phyloP scores from a whole-genome alignment of 1,140 invertebrate species.

The Drosophila guanche region DNA sequence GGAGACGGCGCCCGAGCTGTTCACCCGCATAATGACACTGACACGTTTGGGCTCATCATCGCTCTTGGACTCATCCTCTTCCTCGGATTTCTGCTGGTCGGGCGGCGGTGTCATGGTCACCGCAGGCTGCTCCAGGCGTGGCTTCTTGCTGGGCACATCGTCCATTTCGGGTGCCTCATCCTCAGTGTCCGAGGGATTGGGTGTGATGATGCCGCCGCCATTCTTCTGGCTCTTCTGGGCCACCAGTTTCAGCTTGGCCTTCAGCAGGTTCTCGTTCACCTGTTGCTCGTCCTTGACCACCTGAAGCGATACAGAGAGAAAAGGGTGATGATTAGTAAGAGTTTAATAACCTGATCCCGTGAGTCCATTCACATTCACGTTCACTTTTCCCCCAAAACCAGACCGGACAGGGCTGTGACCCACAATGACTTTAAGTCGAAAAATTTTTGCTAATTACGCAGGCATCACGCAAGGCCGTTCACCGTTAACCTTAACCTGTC shows the following conservation, averaged over 20 bases:
- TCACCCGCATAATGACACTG: conserved; percentile 92
- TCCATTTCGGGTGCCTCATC: conserved; percentile 84
- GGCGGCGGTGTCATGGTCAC: conserved; percentile 63
- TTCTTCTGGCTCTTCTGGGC: conserved; percentile 63
- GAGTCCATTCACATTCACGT: conserved; percentile 35
- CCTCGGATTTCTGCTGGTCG: conserved; percentile 59
- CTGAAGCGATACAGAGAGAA: conserved; percentile 25
- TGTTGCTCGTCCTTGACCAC: conserved; percentile 65
- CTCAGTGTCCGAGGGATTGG: conserved; percentile 85
- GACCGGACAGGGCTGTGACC: conserved; percentile 42
- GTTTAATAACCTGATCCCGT: conserved; percentile 41
- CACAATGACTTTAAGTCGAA: conserved; percentile 66
- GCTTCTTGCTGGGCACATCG: conserved; percentile 83
- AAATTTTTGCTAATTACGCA: conserved; percentile 53
- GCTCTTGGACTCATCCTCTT: conserved; percentile 35
- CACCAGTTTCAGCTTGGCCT: conserved; percentile 73
- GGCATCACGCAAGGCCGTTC: conserved; percentile 58
- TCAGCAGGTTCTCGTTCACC: conserved; percentile 69
- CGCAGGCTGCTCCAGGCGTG: conserved; percentile 64
- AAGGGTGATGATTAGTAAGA: conserved; percentile 35
- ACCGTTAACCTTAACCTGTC: conserved; percentile 64
- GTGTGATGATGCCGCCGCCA: conserved; percentile 71
- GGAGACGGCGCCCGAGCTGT: conserved; percentile 87
- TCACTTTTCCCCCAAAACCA: conserved; percentile 35
- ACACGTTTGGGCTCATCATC: conserved; percentile 77